Percentiles rank a stretch among this genome's conserved stretches.
These are phyloP conservation scores for Saccostrea echinata DNA, from an alignment of 1,140 invertebrate genomes.

Conservation along the genomic window DNA sequence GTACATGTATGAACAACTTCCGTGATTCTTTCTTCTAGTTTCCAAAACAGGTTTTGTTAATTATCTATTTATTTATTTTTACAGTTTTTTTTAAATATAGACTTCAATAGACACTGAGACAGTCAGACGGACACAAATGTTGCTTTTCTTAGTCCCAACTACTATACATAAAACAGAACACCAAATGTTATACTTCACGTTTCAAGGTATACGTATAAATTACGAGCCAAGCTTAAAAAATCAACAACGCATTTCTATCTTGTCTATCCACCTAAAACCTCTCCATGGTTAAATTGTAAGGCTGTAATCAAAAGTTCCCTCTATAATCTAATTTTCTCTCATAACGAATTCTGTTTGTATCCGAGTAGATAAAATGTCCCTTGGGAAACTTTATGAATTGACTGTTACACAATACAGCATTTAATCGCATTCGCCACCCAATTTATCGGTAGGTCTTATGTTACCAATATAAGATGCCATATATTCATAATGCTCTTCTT, in stretches of 20 bases:
- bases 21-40: too few species aligned
- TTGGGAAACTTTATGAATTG: not conserved
- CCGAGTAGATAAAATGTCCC: constrained; percentile 13
- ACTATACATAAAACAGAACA: not conserved
- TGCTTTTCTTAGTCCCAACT: too few species aligned
- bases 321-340: constrained; percentile 6
- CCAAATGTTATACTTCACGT: not conserved
- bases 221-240: too few species aligned
- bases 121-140: too few species aligned
- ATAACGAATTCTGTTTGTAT: constrained; percentile 32
- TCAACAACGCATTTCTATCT: not conserved
- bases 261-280: not conserved
- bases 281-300: too few species aligned
- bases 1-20: too few species aligned
- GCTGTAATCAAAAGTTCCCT: not conserved
- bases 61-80: too few species aligned
- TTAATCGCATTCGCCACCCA: constrained; percentile 9
- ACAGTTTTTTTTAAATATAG: too few species aligned
- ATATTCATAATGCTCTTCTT: not conserved
- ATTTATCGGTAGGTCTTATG: not conserved
- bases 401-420: not conserved
- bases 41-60: too few species aligned
- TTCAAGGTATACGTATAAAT: not conserved
- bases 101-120: too few species aligned
- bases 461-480: not conserved